Base-by-base conservation (phyloP, 2,888 invertebrate genomes). In the Cataglyphis rosenhaueri region DNA sequence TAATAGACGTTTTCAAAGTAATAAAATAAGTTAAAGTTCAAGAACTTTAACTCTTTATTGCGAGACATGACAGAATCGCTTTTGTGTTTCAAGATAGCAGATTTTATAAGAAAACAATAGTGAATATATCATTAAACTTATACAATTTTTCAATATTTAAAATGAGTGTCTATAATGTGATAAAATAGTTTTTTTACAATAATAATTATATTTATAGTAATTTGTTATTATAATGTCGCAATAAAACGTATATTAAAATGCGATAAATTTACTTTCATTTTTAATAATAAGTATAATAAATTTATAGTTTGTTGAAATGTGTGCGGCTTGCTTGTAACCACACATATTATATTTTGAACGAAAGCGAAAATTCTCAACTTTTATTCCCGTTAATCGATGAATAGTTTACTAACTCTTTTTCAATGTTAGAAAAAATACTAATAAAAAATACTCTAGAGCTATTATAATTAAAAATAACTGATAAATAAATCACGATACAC, bases 341-440 rank as follows among this genome's bases (percentile, higher is more conserved):
- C 76, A 78, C n/a, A 48, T 57, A 55, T n/a, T 75, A 25, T 32
- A 35, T 75, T 57, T 29, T 1, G 21, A 41, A 25, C 55, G 66
- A 55, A 66, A 66, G 57, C 38, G 68, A 78, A 57, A 78, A 41
- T 10, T 68, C 64, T 15, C 41, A 78, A 78, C 68, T 78, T 57
- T 57, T 57, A n/a, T 52, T 64, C n/a, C n/a, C n/a, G 52, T n/a
- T n/a, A 21, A 44, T 44, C 41, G 21, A 57, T 52, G n/a, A 64
- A 75, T 78, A 78, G 68, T 78, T 78, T 29, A 32, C 29, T 2
- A 68, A 62, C 57, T n/a, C n/a, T 78, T 78, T 68, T 32, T 55
- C 41, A 29, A 65, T 38, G 75, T 52, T 52, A 38, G 6, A 76
- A 66, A 44, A 78, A n/a, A 65, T 52, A 12, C 18, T 55, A 29